These are phyloP conservation scores for Orthosia cruda DNA, from an alignment of 2,888 invertebrate species.

Conservation along the genomic window DNA sequence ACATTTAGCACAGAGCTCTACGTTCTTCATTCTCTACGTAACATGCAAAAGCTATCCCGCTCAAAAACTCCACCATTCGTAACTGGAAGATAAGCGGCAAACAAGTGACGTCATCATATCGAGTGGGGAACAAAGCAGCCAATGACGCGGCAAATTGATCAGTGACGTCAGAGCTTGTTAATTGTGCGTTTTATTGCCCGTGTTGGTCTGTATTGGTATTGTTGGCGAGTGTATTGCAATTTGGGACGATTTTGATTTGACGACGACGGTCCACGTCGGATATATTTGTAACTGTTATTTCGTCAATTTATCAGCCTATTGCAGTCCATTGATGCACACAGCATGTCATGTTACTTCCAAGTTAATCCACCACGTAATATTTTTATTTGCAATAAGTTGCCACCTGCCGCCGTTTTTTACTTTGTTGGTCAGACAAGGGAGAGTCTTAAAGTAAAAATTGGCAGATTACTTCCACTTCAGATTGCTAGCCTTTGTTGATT, in stretches of 20 bases:
- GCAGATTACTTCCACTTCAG: not conserved
- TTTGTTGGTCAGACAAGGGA: not conserved
- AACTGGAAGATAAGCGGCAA: conserved; percentile 34
- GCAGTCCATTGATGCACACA: not conserved
- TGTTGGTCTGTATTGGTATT: conserved; percentile 33
- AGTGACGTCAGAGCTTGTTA: conserved; percentile 60
- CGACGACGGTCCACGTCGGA: too few species aligned
- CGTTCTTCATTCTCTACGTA: not conserved
- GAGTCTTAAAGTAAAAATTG: not conserved
- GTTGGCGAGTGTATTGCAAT: conserved; percentile 7
- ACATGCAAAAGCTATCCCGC: not conserved
- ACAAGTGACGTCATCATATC: conserved; percentile 53
- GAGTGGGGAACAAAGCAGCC: conserved; percentile 55
- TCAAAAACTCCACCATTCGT: conserved; percentile 5
- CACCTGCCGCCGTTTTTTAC: not conserved
- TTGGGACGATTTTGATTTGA: not conserved
- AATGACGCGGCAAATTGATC: conserved; percentile 67
- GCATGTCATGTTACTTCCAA: not conserved
- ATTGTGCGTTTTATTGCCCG: conserved; percentile 59
- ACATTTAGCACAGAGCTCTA: not conserved
- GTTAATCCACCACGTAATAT: not conserved
- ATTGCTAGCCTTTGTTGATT: not conserved
- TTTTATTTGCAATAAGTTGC: not conserved
- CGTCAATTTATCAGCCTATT: not conserved
- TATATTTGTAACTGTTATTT: not conserved